A percentile compares a stretch with the other conserved stretches of the same genome.
Conservation (phyloP, 2,797 vertebrate genomes). For the Anas flavirostris region DNA sequence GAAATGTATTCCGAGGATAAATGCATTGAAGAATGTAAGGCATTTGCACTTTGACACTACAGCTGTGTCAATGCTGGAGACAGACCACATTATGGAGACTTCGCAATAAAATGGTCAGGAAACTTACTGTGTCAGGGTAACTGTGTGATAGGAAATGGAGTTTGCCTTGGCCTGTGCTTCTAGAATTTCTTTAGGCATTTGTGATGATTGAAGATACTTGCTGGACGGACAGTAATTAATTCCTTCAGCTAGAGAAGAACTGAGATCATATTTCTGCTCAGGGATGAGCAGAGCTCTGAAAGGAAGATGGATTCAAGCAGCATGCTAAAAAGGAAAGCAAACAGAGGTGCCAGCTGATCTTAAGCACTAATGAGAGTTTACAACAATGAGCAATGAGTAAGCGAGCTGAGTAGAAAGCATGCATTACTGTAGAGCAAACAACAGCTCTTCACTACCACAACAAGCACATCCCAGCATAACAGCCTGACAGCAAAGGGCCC, state of each 20-base stretch:
- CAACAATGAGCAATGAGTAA: not conserved
- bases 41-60: conserved; percentile 49
- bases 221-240: not conserved
- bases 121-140: not conserved
- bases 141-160: not conserved
- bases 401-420: not conserved
- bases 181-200: not conserved
- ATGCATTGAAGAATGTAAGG: conserved; percentile 9
- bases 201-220: not conserved
- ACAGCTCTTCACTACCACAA: not conserved
- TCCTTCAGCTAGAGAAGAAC: not conserved
- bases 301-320: not conserved
- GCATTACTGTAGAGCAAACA: not conserved
- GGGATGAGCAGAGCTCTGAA: not conserved
- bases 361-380: not conserved
- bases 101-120: not conserved
- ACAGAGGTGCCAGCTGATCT: not conserved
- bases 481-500: not conserved
- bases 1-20: conserved; percentile 22
- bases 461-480: not conserved
- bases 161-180: not conserved
- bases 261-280: not conserved
- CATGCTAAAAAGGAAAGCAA: not conserved
- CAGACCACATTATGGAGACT: not conserved
- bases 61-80: conserved; percentile 31